Conservation (phyloP, 2,113 vertebrate species). For the Piprites chloris region DNA sequence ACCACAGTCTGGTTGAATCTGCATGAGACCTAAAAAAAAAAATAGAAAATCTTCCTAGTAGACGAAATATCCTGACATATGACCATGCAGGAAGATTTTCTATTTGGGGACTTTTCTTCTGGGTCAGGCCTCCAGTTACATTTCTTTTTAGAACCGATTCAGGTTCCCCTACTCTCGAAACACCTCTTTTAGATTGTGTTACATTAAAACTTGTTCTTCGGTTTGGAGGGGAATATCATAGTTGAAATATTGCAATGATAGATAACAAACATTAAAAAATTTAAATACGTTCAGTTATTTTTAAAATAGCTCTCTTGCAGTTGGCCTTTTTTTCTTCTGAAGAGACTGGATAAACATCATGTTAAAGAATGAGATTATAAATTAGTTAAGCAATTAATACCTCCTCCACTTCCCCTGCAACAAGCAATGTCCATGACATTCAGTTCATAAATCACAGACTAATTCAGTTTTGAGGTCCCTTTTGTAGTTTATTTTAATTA, state of each 20-base stretch:
- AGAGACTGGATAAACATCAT: not conserved
- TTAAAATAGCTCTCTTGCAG: not conserved
- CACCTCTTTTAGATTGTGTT: not conserved
- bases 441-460: slow-evolving; percentile 51
- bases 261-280: not conserved
- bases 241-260: not conserved
- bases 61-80: not conserved
- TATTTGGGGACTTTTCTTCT: not conserved
- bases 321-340: not conserved
- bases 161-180: not conserved
- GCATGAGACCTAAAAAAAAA: not conserved
- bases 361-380: slow-evolving; percentile 38
- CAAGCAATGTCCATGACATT: not conserved
- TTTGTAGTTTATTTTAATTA: slow-evolving; percentile 60
- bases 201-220: not conserved
- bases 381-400: slow-evolving; percentile 36
- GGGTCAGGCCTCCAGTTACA: not conserved
- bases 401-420: slow-evolving; percentile 32
- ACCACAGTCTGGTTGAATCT: not conserved
- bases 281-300: not conserved
- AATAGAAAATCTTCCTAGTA: not conserved
- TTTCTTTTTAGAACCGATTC: not conserved
- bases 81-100: not conserved
- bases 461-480: slow-evolving; percentile 49
- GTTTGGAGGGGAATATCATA: not conserved